These are phyloP conservation scores for Sylvia borin DNA, from an alignment of 2,797 vertebrate genomes.

Conservation along the genomic window DNA sequence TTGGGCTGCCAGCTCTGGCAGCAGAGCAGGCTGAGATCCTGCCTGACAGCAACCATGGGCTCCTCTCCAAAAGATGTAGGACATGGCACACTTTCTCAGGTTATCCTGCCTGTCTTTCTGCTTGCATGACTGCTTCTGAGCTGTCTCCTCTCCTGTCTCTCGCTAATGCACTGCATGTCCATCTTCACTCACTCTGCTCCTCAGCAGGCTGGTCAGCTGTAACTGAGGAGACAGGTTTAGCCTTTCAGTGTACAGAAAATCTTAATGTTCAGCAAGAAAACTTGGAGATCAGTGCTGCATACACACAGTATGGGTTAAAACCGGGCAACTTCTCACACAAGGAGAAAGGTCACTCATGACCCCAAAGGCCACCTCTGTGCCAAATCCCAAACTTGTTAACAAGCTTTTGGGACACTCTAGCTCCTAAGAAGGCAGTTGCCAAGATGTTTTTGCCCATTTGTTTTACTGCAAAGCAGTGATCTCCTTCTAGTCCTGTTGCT, in stretches of 20 bases:
- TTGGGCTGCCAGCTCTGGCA: neutral
- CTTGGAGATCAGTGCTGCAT: neutral
- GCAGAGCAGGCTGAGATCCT: neutral
- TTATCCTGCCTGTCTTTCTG: neutral
- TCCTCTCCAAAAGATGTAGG: neutral
- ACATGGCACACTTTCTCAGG: neutral
- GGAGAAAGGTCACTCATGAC: neutral
- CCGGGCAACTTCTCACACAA: neutral
- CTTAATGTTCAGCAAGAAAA: neutral
- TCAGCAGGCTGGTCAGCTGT: neutral
- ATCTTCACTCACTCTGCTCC: neutral
- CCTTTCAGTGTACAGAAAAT: neutral
- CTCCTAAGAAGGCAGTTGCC: neutral
- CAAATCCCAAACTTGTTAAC: neutral
- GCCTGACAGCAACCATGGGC: neutral
- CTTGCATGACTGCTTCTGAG: neutral
- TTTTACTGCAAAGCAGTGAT: neutral
- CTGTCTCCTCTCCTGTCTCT: neutral
- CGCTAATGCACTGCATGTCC: neutral
- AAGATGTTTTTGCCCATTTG: neutral
- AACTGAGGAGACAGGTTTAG: neutral
- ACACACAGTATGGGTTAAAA: neutral
- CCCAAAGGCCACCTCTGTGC: neutral
- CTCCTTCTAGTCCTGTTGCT: neutral
- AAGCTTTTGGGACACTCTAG: neutral